phyloP scores from a whole-genome alignment of 2,113 vertebrate species.

The Chroicocephalus ridibundus region DNA sequence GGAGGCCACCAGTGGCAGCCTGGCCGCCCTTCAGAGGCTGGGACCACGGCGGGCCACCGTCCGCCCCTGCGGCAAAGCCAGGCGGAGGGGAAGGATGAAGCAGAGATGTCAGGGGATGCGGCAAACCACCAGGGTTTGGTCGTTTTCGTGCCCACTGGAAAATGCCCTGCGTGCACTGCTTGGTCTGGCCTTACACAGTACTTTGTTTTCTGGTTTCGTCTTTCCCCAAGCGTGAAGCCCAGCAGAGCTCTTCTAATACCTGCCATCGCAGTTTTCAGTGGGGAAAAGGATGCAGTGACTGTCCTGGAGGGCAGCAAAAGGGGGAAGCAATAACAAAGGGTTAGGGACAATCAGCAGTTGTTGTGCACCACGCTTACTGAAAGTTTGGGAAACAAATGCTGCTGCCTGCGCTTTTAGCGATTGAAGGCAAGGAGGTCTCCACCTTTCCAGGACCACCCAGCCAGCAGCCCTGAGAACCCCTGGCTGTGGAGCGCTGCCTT shows the following conservation, averaged over 20 bases:
- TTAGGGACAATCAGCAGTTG: no score
- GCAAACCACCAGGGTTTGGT: rapidly evolving
- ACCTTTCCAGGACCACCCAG: not conserved
- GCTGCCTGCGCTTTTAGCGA: rapidly evolving
- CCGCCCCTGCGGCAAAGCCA: constrained; percentile 52
- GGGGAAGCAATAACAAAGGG: no score
- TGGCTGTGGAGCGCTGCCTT: not conserved
- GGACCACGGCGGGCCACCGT: constrained; percentile 72
- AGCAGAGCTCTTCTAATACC: not conserved
- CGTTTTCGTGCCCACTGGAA: rapidly evolving
- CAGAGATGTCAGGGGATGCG: not conserved
- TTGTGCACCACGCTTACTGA: no score
- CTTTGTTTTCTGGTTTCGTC: not conserved
- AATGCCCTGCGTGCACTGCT: no score
- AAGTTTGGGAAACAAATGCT: no score
- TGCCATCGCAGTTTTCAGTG: rapidly evolving
- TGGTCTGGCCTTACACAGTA: not conserved
- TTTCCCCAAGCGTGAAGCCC: not conserved
- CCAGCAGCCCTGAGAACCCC: not conserved
- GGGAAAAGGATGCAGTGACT: not conserved
- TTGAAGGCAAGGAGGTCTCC: no score
- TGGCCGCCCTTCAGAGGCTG: constrained; percentile 75
- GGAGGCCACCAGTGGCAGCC: constrained; percentile 75
- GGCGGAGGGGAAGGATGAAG: not conserved
- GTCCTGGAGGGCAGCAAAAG: not conserved